Evolutionary conservation across 2,113 vertebrate genomes (phyloP).

Genomic region (Salvelinus sp.): DNA sequence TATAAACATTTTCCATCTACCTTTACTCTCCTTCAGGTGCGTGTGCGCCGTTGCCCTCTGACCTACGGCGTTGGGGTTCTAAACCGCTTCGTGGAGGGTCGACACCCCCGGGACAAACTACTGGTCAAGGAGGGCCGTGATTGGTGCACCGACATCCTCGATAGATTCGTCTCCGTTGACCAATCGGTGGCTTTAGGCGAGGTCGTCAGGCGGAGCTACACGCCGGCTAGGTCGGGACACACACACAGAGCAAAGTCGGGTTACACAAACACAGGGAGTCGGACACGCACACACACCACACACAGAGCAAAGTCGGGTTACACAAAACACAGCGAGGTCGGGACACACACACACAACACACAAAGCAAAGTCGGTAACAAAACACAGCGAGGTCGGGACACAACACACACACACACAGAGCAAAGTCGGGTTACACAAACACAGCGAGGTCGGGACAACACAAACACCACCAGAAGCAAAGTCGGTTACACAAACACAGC

Average conservation of each 20-base stretch:
- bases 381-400: too few species aligned
- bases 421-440: too few species aligned
- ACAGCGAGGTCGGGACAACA: conserved; percentile 55
- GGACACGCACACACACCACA: too few species aligned
- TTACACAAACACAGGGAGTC: too few species aligned
- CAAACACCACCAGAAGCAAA: too few species aligned
- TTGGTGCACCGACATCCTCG: conserved; percentile 96
- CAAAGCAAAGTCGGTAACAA: too few species aligned
- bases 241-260: too few species aligned
- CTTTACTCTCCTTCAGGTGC: conserved; percentile 57
- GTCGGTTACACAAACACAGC: too few species aligned
- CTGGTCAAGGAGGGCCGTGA: conserved; percentile 90
- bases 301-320: too few species aligned
- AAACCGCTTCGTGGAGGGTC: conserved; percentile 88
- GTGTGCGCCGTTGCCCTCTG: conserved; percentile 88
- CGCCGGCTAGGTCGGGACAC: conserved; percentile 78
- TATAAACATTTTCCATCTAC: background rate
- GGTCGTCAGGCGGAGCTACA: conserved; percentile 91
- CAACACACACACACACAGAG: too few species aligned
- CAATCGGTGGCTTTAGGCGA: conserved; percentile 93
- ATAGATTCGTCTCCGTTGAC: conserved; percentile 90
- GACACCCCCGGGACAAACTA: conserved; percentile 88
- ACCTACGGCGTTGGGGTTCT: conserved; percentile 93
- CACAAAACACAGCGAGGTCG: too few species aligned
- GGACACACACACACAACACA: too few species aligned